These are phyloP conservation scores for Mycetomoellerius zeteki DNA, from an alignment of 1,140 invertebrate genomes.

Conservation along the genomic window DNA sequence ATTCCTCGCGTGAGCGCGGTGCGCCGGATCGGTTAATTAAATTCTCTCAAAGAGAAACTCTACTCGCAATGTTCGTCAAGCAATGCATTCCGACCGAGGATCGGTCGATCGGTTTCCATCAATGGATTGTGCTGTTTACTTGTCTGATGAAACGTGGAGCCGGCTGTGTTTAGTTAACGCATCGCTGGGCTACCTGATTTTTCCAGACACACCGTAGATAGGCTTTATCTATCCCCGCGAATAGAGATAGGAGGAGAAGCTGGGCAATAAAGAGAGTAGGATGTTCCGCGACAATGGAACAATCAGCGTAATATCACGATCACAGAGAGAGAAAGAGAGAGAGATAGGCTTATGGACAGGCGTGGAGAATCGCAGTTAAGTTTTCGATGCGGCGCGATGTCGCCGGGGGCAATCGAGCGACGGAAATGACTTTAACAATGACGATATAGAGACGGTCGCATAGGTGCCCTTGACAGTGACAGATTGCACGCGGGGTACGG, in stretches of 20 bases:
- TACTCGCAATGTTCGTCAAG: not conserved
- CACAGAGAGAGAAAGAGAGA: conserved; percentile 10
- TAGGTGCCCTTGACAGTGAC: conserved; percentile 76
- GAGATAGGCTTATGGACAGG: not conserved
- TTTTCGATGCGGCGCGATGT: conserved; percentile 68
- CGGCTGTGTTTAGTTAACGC: not conserved
- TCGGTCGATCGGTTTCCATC: not conserved
- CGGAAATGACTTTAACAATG: conserved; percentile 78
- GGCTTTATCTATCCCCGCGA: not conserved
- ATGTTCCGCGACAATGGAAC: conserved; percentile 19
- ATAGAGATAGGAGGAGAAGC: conserved; percentile 5
- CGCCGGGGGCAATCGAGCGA: conserved; percentile 69
- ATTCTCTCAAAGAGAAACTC: conserved; percentile 22
- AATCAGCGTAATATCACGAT: conserved; percentile 44
- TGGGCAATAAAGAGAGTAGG: not conserved
- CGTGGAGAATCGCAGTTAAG: conserved; percentile 59
- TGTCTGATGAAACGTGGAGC: not conserved
- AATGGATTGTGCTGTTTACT: conserved; percentile 22
- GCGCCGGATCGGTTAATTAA: conserved; percentile 39
- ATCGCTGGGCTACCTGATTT: not conserved
- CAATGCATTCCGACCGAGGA: not conserved
- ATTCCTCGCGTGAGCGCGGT: not conserved
- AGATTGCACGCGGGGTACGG: conserved; percentile 49
- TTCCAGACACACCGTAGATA: not conserved
- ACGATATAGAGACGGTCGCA: conserved; percentile 69